Percentiles rank a stretch among this genome's conserved stretches.
Evolutionary conservation across 2,888 invertebrate genomes (phyloP).

Genomic region (Hetaerina titia): DNA sequence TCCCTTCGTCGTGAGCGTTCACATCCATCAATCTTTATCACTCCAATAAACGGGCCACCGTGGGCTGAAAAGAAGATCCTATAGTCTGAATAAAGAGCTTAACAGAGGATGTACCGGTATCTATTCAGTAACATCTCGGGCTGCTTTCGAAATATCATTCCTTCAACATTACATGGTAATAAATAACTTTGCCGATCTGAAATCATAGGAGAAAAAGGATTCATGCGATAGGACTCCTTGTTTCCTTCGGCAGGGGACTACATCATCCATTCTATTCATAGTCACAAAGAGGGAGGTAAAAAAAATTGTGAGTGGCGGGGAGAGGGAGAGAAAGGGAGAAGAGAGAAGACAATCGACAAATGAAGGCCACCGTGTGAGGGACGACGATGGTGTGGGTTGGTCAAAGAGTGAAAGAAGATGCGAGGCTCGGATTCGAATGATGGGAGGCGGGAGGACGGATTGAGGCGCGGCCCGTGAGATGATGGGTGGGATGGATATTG

Average conservation of each 20-base stretch:
- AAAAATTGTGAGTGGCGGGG: neutral
- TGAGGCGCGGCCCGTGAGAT: neutral
- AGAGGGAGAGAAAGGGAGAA: neutral
- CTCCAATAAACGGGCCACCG: slow-evolving; percentile 56
- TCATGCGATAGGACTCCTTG: slow-evolving; percentile 33
- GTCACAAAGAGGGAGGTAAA: neutral
- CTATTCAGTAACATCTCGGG: slow-evolving; percentile 51
- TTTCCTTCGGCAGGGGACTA: slow-evolving; percentile 29
- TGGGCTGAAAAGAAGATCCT: slow-evolving; percentile 50
- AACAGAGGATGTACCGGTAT: slow-evolving; percentile 49
- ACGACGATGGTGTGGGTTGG: neutral
- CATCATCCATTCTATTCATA: slow-evolving; percentile 63
- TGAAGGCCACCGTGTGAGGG: slow-evolving; percentile 65
- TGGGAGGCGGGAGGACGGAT: neutral
- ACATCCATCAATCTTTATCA: slow-evolving; percentile 60
- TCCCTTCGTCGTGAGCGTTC: neutral
- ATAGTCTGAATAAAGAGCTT: slow-evolving; percentile 40
- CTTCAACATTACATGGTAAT: slow-evolving; percentile 24
- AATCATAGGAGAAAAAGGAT: slow-evolving; percentile 36
- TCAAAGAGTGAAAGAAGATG: neutral
- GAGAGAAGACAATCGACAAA: slow-evolving; percentile 59
- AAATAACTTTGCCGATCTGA: slow-evolving; percentile 40
- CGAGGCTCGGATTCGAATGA: slow-evolving; percentile 9
- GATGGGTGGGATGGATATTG: neutral
- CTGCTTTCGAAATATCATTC: slow-evolving; percentile 24